Evolutionary conservation across 2,113 vertebrate genomes (phyloP), one percentile per base, ranked within the genome.

Genomic region (Cyprinodon tularosa): DNA sequence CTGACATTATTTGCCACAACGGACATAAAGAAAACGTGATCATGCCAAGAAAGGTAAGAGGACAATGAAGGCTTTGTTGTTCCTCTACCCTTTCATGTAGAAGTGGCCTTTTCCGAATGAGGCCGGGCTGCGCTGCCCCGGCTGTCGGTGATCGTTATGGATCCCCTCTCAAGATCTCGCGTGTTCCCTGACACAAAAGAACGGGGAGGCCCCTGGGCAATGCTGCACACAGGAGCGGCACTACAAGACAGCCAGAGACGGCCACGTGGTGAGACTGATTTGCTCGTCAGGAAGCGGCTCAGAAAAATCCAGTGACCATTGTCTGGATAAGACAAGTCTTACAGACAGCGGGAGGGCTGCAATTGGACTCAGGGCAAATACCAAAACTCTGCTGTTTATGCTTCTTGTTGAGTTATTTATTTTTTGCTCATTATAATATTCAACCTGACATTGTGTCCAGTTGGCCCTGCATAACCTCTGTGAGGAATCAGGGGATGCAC

Each of bases 361-460:
- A 59, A 44, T 81, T 91, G 90, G 90, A 92, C 82, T 92, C 90
- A 39, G 91, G 92, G 92, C 91, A 91, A 88, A 90, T 89, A 76
- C 66, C 74, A 86, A 89, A 86, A 84, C 38, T 82, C 83, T 61
- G 80, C 74, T 92, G 78, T 90, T 91, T 88, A 83, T 88, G 75
- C 70, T 88, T 89, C 90, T 88, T 85, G 37, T 91, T 90, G 90
- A 93, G 78, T 90, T 93, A 85, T 90, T 86, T 89, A 77, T 91
- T 92, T 85, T 87, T 74, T 71, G 82, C 88, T 93, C 92, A 93
- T 93, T 93, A 93, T 88, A 90, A 92, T 92, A 93, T 93, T 84
- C 89, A 90, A 93, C 78, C 76, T 91, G 93, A 94, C 92, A 93
- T 91, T 70, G 20, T 85, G 92, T 93, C 93, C 91, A 86, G 88